Base-by-base conservation (phyloP, 1,140 invertebrate species). In the Leptoteleia sp. region DNA sequence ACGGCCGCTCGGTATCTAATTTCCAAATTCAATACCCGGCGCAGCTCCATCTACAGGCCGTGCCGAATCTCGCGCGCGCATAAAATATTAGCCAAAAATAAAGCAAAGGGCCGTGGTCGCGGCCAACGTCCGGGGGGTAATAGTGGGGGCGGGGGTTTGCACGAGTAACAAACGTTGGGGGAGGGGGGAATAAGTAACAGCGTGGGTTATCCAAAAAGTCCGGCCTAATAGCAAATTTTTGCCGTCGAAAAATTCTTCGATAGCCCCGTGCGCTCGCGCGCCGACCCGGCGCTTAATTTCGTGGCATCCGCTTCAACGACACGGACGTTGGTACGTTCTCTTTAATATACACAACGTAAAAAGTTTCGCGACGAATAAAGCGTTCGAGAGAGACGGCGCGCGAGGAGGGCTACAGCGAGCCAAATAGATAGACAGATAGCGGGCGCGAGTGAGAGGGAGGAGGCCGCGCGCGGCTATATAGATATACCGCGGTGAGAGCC, bases 281-380 rank as follows among this genome's bases (percentile, higher is more conserved):
- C 54, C 52, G 38, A 45, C 42, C 40, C 38, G 38, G 35, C 54
- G 77, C 75, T 85, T 87, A 87, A 87, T 87, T 87, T 86, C 76
- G 80, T 73, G 59, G 68, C 80, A 85, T 87, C 85, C 75, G 79
- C 86, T 87, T 87, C 72, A 87, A 87, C 79, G 76, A 72, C 82
- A 83, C 79, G 71, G 72, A 80, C 80, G 59, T 84, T 84, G 84
- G 83, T 86, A 85, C 82, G 76, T 87, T 85, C 85, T 83, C 85
- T 87, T 87, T 87, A 88, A 88, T 88, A 85, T 87, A 86, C 83
- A 86, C 85, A 86, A 84, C 85, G 84, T 87, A 88, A 88, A 88
- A 87, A 88, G 85, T 87, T 87, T 87, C 84, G 85, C 83, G 85
- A 87, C 86, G 86, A 87, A 87, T 87, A 87, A 87, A 87, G 85